phyloP scores from a whole-genome alignment of 2,113 vertebrate genomes.

The Actenoides hombroni region DNA sequence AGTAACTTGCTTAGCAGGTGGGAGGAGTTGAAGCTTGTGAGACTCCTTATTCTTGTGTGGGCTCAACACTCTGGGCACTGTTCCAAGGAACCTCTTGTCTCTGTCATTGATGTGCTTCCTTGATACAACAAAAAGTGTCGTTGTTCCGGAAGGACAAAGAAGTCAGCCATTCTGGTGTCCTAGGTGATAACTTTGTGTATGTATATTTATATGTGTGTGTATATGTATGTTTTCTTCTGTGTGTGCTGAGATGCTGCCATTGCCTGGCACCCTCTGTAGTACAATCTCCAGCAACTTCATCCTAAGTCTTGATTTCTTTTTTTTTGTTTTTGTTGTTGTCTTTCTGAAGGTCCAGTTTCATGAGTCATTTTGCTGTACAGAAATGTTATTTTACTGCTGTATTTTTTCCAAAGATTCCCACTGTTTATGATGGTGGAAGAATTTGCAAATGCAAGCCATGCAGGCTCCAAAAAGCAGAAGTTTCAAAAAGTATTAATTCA shows the following conservation, averaged over 20 bases:
- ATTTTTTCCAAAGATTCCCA: background rate
- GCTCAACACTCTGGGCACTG: background rate
- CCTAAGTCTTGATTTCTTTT: background rate
- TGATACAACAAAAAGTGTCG: background rate
- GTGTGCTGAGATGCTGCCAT: background rate
- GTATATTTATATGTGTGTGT: background rate
- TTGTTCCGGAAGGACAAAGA: background rate
- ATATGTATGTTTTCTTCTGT: background rate
- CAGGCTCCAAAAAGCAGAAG: background rate
- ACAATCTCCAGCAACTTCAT: background rate
- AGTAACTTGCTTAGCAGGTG: background rate
- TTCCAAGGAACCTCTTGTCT: background rate
- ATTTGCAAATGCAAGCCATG: background rate
- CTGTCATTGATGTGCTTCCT: background rate
- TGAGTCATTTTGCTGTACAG: background rate
- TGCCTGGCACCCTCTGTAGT: background rate
- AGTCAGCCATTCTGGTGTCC: background rate
- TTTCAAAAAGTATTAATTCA: slow-evolving; percentile 32
- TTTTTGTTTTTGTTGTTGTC: rapidly evolving
- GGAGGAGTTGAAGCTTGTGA: background rate
- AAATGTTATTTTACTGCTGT: background rate
- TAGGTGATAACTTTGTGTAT: background rate
- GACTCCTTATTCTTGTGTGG: background rate
- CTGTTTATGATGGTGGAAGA: background rate
- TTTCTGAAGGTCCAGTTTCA: background rate